Evolutionary conservation across 2,797 vertebrate genomes (phyloP).

Genomic region (Urosaurus nigricauda): DNA sequence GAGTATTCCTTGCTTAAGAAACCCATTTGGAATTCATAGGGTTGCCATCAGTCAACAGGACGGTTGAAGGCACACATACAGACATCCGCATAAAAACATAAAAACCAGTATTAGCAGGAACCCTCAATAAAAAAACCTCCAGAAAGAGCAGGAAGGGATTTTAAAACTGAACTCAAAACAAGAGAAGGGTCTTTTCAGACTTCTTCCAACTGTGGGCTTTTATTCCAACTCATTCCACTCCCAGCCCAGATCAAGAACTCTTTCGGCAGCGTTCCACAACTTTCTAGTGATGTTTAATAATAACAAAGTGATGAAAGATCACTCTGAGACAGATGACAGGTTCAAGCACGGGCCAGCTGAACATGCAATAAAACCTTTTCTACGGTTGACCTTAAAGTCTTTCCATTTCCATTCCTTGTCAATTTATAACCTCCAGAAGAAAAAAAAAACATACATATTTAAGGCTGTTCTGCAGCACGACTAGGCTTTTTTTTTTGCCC

Average conservation of each 20-base stretch:
- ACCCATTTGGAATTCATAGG: too few relatives aligned
- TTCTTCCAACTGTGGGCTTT: too few relatives aligned
- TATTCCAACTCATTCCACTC: too few relatives aligned
- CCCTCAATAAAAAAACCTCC: too few relatives aligned
- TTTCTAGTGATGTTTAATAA: neutral
- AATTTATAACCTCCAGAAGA: neutral
- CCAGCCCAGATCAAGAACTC: neutral
- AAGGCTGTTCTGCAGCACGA: neutral
- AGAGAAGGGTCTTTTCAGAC: neutral
- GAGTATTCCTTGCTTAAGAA: too few relatives aligned
- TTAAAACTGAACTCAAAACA: neutral
- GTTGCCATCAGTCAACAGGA: too few relatives aligned
- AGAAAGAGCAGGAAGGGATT: too few relatives aligned
- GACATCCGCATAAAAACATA: too few relatives aligned
- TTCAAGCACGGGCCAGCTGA: neutral
- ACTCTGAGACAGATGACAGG: slow-evolving; percentile 4
- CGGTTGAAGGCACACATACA: too few relatives aligned
- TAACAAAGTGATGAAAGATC: too few relatives aligned
- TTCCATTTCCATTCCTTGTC: neutral
- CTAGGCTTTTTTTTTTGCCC: slow-evolving; percentile 20
- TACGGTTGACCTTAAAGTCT: neutral
- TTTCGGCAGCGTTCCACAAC: neutral
- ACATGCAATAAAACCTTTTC: neutral
- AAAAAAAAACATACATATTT: too few relatives aligned
- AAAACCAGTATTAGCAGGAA: too few relatives aligned